A percentile compares a stretch with the other conserved stretches of the same genome.
phyloP scores from a whole-genome alignment of 2,888 invertebrate genomes.

The Vandiemenella viatica region DNA sequence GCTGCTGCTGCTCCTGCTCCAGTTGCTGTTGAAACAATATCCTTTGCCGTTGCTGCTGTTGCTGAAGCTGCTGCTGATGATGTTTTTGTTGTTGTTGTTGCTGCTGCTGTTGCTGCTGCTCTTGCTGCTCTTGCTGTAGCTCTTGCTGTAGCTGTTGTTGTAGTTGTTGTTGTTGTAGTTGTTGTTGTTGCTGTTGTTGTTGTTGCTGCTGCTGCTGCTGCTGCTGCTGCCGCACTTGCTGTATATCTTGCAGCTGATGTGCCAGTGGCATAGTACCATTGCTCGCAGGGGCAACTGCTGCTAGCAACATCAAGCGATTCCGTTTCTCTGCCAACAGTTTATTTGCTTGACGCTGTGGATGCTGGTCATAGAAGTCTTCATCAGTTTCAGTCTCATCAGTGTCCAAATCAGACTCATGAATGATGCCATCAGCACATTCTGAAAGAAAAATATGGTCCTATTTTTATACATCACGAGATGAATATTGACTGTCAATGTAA shows the following conservation, averaged over 20 bases:
- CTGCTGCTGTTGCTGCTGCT: no score
- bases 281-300: slow-evolving; percentile 37
- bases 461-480: no score
- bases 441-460: no score
- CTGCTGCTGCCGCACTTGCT: slow-evolving; percentile 52
- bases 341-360: slow-evolving; percentile 59
- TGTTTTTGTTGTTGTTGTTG: no score
- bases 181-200: slow-evolving; percentile 1
- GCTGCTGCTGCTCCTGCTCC: slow-evolving; percentile 52
- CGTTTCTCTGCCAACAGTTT: slow-evolving; percentile 61
- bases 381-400: slow-evolving; percentile 75
- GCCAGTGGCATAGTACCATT: slow-evolving; percentile 22
- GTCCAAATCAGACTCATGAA: slow-evolving; percentile 70
- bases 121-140: slow-evolving; percentile 38
- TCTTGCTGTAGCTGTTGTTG: slow-evolving; percentile 17
- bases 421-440: slow-evolving; percentile 42
- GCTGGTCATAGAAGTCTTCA: slow-evolving; percentile 75
- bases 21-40: slow-evolving; percentile 34
- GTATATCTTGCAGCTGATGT: slow-evolving; percentile 28
- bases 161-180: slow-evolving; percentile 26
- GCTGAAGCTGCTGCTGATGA: slow-evolving; percentile 21
- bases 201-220: slow-evolving; percentile 39
- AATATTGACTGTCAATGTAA: no score
- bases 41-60: slow-evolving; percentile 45
- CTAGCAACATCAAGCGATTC: slow-evolving; percentile 45